A percentile compares a stretch with the other conserved stretches of the same genome.
phyloP scores from a whole-genome alignment of 2,113 vertebrate genomes.

The Phrynosoma blainvillii region DNA sequence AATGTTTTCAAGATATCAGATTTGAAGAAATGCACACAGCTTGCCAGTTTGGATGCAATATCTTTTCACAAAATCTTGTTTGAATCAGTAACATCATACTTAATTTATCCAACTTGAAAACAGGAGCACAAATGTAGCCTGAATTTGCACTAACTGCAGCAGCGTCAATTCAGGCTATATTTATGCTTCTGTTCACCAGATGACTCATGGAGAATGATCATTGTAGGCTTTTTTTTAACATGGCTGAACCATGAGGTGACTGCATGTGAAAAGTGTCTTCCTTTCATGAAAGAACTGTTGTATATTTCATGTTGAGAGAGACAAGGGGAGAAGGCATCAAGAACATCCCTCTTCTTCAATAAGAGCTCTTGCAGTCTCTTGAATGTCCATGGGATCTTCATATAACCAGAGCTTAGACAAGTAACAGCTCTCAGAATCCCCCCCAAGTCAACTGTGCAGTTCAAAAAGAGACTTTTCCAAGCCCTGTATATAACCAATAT shows the following conservation, averaged over 20 bases:
- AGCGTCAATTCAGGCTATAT: constrained; percentile 12
- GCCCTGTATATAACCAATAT: too few relatives aligned
- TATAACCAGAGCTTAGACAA: too few relatives aligned
- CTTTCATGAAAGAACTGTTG: background rate
- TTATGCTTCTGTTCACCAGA: constrained; percentile 55
- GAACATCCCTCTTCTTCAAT: background rate
- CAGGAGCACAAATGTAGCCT: constrained; percentile 49
- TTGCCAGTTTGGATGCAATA: constrained; percentile 33
- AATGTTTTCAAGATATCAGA: constrained; percentile 26
- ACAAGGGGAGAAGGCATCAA: background rate
- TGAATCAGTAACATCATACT: constrained; percentile 60
- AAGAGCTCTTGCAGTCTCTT: background rate
- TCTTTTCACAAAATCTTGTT: constrained; percentile 31
- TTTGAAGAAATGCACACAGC: background rate
- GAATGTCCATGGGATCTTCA: too few relatives aligned
- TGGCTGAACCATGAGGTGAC: background rate
- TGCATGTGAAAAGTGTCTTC: background rate
- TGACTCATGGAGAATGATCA: constrained; percentile 46
- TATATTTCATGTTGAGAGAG: background rate
- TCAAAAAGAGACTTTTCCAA: too few relatives aligned
- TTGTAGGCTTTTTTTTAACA: background rate
- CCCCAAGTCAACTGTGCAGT: too few relatives aligned
- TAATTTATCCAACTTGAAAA: constrained; percentile 39
- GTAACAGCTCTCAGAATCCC: too few relatives aligned
- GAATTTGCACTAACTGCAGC: constrained; percentile 56